These are phyloP conservation scores for Idaea dimidiata DNA, from an alignment of 2,888 invertebrate species.

Conservation along the genomic window DNA sequence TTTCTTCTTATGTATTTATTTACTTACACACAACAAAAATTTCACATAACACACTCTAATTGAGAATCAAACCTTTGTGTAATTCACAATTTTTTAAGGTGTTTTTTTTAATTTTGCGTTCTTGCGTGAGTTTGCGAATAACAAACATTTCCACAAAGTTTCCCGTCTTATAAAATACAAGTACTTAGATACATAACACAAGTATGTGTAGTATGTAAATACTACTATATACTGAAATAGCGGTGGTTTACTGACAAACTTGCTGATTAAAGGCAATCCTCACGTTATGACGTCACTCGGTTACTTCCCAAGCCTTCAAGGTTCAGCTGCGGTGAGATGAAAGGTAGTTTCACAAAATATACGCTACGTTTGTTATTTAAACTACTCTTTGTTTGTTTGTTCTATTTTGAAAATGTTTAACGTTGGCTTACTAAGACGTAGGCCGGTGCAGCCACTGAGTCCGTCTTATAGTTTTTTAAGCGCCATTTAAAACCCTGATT, in stretches of 20 bases:
- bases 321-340: background rate
- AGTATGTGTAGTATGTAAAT: background rate
- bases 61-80: too few relatives aligned
- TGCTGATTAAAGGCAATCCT: background rate
- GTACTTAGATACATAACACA: background rate
- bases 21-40: too few relatives aligned
- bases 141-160: too few relatives aligned
- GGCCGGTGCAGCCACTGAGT: too few relatives aligned
- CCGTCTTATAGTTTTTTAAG: too few relatives aligned
- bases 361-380: background rate
- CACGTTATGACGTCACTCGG: background rate
- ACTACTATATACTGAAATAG: background rate
- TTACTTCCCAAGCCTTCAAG: background rate
- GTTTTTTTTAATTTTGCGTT: too few relatives aligned
- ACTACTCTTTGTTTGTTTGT: background rate
- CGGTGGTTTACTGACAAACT: background rate
- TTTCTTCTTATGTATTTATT: too few relatives aligned
- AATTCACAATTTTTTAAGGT: too few relatives aligned
- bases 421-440: too few relatives aligned
- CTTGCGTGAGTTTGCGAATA: too few relatives aligned
- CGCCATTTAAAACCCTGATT: too few relatives aligned
- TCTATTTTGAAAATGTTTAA: background rate
- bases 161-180: background rate
- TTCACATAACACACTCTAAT: too few relatives aligned
- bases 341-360: background rate